These are phyloP conservation scores for Ricordea florida DNA, from an alignment of 92 coral and sea anemone species.

Conservation along the genomic window DNA sequence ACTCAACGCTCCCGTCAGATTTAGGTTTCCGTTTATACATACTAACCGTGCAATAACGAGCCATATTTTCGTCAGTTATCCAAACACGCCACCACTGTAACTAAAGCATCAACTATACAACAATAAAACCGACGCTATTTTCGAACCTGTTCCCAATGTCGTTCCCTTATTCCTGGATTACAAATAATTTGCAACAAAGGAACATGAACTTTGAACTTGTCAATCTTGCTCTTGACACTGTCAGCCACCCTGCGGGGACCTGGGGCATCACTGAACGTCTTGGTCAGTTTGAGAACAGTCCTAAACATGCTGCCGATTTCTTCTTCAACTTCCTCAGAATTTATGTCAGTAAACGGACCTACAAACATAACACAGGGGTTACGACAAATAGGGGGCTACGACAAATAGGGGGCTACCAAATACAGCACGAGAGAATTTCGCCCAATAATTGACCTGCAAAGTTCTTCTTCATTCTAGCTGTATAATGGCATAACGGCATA, in stretches of 20 bases:
- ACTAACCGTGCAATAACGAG: too few species aligned
- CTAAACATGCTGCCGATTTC: slow-evolving; percentile 92
- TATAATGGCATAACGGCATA: too few species aligned
- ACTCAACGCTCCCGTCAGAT: too few species aligned
- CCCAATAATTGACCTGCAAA: too few species aligned
- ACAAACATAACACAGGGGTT: not conserved
- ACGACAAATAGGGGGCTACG: not conserved
- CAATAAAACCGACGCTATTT: too few species aligned
- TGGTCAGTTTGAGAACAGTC: slow-evolving; percentile 88
- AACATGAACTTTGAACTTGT: slow-evolving; percentile 96
- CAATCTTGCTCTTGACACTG: slow-evolving; percentile 93
- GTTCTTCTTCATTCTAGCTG: too few species aligned
- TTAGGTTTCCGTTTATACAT: too few species aligned
- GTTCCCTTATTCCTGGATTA: slow-evolving; percentile 94
- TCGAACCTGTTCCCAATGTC: slow-evolving; percentile 97
- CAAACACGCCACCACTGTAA: too few species aligned
- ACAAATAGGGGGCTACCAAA: not conserved
- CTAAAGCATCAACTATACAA: too few species aligned
- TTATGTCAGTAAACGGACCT: slow-evolving; percentile 96
- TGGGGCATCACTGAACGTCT: slow-evolving; percentile 92
- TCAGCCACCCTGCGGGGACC: slow-evolving; percentile 98
- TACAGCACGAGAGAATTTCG: too few species aligned
- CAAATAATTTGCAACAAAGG: slow-evolving; percentile 94
- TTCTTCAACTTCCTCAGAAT: slow-evolving; percentile 96
- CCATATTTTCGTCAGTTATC: too few species aligned